Percentiles rank a stretch among this genome's conserved stretches.
These are phyloP conservation scores for Poeciliopsis retropinna DNA, from an alignment of 2,113 vertebrate genomes.

Conservation along the genomic window DNA sequence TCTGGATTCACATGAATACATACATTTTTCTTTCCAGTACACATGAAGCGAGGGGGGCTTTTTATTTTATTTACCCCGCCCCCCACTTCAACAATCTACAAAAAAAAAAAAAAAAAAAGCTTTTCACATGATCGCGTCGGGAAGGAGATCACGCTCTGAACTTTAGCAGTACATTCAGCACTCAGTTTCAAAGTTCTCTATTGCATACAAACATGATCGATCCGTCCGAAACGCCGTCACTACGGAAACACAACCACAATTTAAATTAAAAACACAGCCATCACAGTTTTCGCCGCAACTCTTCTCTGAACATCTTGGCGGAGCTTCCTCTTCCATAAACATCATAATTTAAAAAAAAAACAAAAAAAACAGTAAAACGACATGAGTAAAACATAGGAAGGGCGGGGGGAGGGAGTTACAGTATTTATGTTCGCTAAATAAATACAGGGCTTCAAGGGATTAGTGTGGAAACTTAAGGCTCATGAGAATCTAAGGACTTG, in stretches of 20 bases:
- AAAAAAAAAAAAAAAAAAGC: neutral
- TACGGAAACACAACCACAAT: conserved; percentile 68
- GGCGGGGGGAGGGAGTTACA: conserved; percentile 27
- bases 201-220: conserved; percentile 64
- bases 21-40: neutral
- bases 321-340: conserved; percentile 31
- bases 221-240: conserved; percentile 58
- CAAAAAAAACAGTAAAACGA: conserved; percentile 50
- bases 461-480: conserved; percentile 64
- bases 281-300: conserved; percentile 56
- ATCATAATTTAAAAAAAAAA: conserved; percentile 60
- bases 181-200: conserved; percentile 57
- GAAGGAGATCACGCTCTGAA: conserved; percentile 36
- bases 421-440: conserved; percentile 41
- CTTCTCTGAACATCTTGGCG: conserved; percentile 29
- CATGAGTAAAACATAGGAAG: conserved; percentile 33
- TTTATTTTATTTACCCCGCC: too few relatives aligned
- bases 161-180: conserved; percentile 73
- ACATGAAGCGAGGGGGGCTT: neutral
- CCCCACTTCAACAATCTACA: conserved; percentile 7
- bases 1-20: conserved; percentile 40
- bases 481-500: conserved; percentile 2
- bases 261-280: conserved; percentile 71
- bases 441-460: conserved; percentile 47
- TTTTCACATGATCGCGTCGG: conserved; percentile 37